Evolutionary conservation across 2,113 vertebrate species (phyloP), one percentile per base, ranked within the genome.

Genomic region (Chaetodon auriga): DNA sequence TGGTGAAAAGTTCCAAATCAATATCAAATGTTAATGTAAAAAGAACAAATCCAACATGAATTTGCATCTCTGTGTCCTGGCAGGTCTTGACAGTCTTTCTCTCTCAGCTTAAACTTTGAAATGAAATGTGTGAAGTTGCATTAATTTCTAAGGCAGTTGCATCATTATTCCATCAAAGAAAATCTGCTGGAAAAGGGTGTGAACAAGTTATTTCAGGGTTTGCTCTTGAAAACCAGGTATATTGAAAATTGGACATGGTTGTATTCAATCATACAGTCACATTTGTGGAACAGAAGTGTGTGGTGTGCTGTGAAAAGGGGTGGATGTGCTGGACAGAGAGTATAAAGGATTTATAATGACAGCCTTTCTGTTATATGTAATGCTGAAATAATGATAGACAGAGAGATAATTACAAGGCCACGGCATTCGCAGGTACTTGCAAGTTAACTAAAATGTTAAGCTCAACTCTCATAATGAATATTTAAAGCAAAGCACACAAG

Each of bases 111-210:
- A 49, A 74, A 83, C 57, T 78, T 81, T 87, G 55, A 84, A 87
- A 87, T 89, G 74, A 81, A 83, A 85, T 46, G 18, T 75, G 69
- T 81, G 82, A 72, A 83, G 89, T 91, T 93, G 80, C 91, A 84
- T 79, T 88, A 41, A 79, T 90, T 90, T 84, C 60, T 36, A 69
- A 69, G 46, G 48, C 45, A 16, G 74, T 93, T 92, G 87, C 90
- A 90, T 93, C 89, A 93, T 79, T 30, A 55, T 55, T 68, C 36
- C 53, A 18, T 83, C 51, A 88, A 69, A 84, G 64, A 62, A 73
- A 61, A 66, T 65, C 48, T 43, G 25, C 38, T 19, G 61, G 2
- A 36, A 45, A 60, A 87, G 72, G 36, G 35, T 60, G 54, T 38
- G 62, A 74, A 80, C 15, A 75, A 78, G 75, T 80, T 48, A 66